phyloP scores from a whole-genome alignment of 2,797 vertebrate genomes.

The Squalus acanthias region DNA sequence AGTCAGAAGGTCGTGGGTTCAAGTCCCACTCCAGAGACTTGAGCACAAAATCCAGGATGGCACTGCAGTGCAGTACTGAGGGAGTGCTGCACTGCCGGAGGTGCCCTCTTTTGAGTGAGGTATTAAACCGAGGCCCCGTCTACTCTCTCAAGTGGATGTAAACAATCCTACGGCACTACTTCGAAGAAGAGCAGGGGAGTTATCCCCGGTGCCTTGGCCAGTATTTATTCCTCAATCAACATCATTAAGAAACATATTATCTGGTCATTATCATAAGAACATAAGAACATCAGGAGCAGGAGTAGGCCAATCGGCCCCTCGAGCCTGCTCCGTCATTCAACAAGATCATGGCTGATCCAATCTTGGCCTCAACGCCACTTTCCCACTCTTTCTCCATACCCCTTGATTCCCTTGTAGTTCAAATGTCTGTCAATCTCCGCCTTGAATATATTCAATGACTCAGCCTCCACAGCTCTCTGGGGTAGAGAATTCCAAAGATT shows the following conservation, averaged over 20 bases:
- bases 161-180: neutral
- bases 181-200: neutral
- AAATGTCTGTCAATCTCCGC: too few species aligned
- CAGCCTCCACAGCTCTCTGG: too few species aligned
- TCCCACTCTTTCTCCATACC: too few species aligned
- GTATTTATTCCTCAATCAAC: neutral
- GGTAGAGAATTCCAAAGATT: too few species aligned
- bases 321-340: too few species aligned
- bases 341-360: too few species aligned
- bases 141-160: neutral
- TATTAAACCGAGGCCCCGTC: neutral
- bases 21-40: neutral
- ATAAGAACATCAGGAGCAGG: too few species aligned
- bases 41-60: neutral
- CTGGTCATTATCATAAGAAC: too few species aligned
- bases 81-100: neutral
- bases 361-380: too few species aligned
- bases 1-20: neutral
- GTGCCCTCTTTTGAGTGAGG: neutral
- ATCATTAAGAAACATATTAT: neutral
- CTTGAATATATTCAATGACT: too few species aligned
- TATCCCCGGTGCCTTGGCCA: neutral
- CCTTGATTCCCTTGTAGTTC: too few species aligned
- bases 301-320: too few species aligned
- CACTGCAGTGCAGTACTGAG: neutral